Conservation (phyloP, 1,140 invertebrate species). For the Trichonephila clavata region DNA sequence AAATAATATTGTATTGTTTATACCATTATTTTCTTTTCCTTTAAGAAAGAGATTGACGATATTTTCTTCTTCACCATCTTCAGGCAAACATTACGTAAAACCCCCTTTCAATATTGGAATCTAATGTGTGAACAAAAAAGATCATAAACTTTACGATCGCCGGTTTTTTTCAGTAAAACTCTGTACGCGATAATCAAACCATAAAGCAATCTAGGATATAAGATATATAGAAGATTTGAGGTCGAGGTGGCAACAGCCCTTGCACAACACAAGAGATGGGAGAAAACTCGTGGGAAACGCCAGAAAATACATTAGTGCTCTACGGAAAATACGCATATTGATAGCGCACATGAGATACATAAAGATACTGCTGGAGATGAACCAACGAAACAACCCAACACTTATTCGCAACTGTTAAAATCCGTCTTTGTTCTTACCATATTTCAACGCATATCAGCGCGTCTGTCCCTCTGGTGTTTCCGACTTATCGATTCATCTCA, state of each 20-base stretch:
- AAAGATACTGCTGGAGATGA: constrained; percentile 43
- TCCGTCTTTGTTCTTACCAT: constrained; percentile 25
- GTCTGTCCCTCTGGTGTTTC: background rate
- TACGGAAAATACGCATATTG: background rate
- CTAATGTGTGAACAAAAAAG: background rate
- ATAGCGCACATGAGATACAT: constrained; percentile 24
- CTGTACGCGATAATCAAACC: background rate
- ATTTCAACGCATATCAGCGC: constrained; percentile 19
- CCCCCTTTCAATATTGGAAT: background rate
- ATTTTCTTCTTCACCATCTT: background rate
- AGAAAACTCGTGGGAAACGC: constrained; percentile 32
- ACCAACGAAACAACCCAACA: background rate
- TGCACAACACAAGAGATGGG: background rate
- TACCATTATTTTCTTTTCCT: too few relatives aligned
- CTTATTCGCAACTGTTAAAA: background rate
- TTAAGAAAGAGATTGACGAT: too few relatives aligned
- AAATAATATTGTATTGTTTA: too few relatives aligned
- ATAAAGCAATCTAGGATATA: background rate
- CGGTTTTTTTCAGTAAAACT: background rate
- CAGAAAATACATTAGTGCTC: background rate
- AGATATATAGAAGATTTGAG: background rate
- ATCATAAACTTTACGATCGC: background rate
- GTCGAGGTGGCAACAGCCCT: background rate
- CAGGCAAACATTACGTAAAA: background rate
- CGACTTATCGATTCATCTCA: constrained; percentile 60